Conservation (phyloP, 2,888 invertebrate species). For the Philereme vetulata region DNA sequence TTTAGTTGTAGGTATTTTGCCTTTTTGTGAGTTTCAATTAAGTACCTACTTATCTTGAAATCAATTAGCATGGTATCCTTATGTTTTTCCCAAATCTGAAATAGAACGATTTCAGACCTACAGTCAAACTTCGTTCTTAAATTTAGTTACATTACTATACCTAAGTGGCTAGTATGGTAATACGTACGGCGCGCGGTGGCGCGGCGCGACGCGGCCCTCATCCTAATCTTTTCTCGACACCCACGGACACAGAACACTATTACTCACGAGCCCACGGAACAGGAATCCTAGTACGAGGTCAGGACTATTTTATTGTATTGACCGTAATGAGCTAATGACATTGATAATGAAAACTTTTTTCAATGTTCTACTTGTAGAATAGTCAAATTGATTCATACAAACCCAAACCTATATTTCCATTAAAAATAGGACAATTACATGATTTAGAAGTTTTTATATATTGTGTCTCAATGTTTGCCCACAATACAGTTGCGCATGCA, state of each 20-base stretch:
- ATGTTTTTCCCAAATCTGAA: too few species aligned
- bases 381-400: too few species aligned
- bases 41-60: background rate
- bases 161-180: background rate
- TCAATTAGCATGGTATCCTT: background rate
- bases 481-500: too few species aligned
- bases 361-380: background rate
- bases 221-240: slow-evolving; percentile 27
- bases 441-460: too few species aligned
- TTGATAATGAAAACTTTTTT: background rate
- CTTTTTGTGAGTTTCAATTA: background rate
- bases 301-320: slow-evolving; percentile 44
- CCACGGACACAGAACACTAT: too few species aligned
- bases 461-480: too few species aligned
- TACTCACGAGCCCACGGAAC: slow-evolving; percentile 19
- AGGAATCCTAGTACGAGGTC: slow-evolving; percentile 44
- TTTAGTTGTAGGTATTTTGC: too few species aligned
- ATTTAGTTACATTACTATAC: too few species aligned
- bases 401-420: too few species aligned
- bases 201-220: slow-evolving; percentile 4
- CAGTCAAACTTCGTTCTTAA: too few species aligned
- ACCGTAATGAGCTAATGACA: slow-evolving; percentile 27
- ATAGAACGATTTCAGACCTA: too few species aligned
- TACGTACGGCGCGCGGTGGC: background rate
- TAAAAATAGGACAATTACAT: too few species aligned